Conservation (phyloP, 2,797 vertebrate genomes). For the Cirrhinus mrigala region DNA sequence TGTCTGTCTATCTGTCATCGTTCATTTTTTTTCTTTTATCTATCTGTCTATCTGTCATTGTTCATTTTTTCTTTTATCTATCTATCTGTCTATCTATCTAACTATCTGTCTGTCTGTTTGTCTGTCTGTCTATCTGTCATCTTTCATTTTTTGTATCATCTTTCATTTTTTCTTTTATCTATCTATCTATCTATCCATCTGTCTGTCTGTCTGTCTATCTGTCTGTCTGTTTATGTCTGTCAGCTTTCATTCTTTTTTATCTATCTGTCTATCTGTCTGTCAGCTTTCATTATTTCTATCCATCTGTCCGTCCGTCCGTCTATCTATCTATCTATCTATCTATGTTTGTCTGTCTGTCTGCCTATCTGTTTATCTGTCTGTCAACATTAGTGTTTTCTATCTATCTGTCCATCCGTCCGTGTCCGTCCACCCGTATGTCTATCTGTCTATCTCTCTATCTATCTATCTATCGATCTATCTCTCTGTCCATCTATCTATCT, state of each 20-base stretch:
- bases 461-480: not conserved
- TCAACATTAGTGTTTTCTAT: not conserved
- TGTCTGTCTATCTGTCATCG: not conserved
- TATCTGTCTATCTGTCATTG: not conserved
- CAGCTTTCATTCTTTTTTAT: too few species aligned
- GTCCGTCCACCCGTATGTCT: too few species aligned
- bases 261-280: not conserved
- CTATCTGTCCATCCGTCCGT: too few species aligned
- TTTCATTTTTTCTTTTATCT: not conserved
- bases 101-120: not conserved
- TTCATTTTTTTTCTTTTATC: not conserved
- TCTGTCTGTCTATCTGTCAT: not conserved
- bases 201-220: not conserved
- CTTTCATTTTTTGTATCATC: not conserved
- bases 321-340: not conserved
- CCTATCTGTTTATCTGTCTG: not conserved
- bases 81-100: not conserved
- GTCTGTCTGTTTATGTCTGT: not conserved
- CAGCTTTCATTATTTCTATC: too few species aligned
- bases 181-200: not conserved
- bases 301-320: not conserved
- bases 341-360: not conserved
- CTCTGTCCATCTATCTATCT: too few species aligned
- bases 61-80: not conserved
- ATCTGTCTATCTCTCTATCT: not conserved